Evolutionary conservation across 2,797 vertebrate genomes (phyloP), one percentile per base, ranked within the genome.

Genomic region (Helicolenus hilgendorfi): DNA sequence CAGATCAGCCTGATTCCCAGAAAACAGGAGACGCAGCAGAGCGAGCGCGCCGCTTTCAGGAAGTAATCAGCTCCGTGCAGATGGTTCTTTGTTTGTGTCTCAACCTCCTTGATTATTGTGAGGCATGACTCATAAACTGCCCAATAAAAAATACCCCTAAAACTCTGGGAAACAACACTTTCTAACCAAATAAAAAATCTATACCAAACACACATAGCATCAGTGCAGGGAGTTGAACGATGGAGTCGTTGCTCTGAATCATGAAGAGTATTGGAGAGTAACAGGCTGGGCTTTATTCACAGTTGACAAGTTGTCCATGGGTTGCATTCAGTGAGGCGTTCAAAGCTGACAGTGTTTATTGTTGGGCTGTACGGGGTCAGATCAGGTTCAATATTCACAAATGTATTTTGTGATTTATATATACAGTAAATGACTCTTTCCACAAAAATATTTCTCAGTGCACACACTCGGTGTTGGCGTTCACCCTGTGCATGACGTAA

Each of bases 11-110:
- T 55, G n/a, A 55, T 55, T 55, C 53, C 53, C n/a, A 55, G 53
- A 55, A 87, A 68, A 68, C 69, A 91, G 81, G 81, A 72, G 62
- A n/a, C 13, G 13, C 70, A 35, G 70, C 70, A 35, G 70, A 7
- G 35, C 1, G 13, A 79, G 55, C 63, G 59, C 29, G 18, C 35
- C 26, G 72, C 77, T 78, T 72, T 76, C 89, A 88, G 88, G 92
- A 83, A 89, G 78, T 82, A 89, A 89, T 93, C 86, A 91, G 72
- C 41, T 72, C 15, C 15, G n/a, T 72, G 83, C 93, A 95, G 89
- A 93, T 93, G 93, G 84, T 84, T 85, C 55, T 81, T 79, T 90
- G 89, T 92, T 94, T 92, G 90, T 82, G 75, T 85, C 72, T 84
- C 72, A 2, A 62, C 83, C 56, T 72, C 86, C 88, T 68, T 90